A percentile compares a stretch with the other conserved stretches of the same genome.
Conservation (phyloP, 2,888 invertebrate species). For the Agrypnus murinus region DNA sequence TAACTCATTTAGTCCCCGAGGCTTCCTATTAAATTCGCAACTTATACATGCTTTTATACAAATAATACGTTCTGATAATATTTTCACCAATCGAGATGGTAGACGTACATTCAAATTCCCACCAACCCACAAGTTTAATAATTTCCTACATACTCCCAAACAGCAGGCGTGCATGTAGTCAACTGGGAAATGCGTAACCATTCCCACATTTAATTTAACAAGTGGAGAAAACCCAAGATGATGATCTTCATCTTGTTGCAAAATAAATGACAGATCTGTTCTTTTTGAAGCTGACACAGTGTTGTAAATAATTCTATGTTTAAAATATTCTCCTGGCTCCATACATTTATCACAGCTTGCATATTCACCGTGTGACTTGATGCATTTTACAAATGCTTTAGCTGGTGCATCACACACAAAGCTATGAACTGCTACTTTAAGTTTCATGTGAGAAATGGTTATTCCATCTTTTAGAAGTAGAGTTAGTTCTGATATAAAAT, state of each 20-base stretch:
- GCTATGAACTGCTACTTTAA: constrained; percentile 16
- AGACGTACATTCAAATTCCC: not conserved
- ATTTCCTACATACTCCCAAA: constrained; percentile 31
- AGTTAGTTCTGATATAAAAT: constrained; percentile 43
- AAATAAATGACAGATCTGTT: constrained; percentile 9
- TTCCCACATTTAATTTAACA: constrained; percentile 28
- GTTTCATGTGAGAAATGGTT: not conserved
- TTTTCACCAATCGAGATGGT: not conserved
- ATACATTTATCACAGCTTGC: constrained; percentile 18
- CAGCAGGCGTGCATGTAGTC: constrained; percentile 23
- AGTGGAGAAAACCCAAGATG: constrained; percentile 15
- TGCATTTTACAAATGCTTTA: not conserved
- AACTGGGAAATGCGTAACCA: constrained; percentile 45
- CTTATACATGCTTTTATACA: constrained; percentile 26
- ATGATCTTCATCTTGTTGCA: constrained; percentile 15
- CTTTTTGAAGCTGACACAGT: not conserved
- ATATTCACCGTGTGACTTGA: too few relatives aligned
- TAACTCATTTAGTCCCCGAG: constrained; percentile 41
- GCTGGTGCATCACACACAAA: too few relatives aligned
- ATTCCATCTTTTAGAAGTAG: constrained; percentile 15
- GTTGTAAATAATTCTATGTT: not conserved
- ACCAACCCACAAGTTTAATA: constrained; percentile 42
- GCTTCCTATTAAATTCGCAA: constrained; percentile 48
- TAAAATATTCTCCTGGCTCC: not conserved
- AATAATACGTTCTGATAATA: not conserved